Conservation (phyloP, 2,888 invertebrate genomes). For the Tinea trinotella region DNA sequence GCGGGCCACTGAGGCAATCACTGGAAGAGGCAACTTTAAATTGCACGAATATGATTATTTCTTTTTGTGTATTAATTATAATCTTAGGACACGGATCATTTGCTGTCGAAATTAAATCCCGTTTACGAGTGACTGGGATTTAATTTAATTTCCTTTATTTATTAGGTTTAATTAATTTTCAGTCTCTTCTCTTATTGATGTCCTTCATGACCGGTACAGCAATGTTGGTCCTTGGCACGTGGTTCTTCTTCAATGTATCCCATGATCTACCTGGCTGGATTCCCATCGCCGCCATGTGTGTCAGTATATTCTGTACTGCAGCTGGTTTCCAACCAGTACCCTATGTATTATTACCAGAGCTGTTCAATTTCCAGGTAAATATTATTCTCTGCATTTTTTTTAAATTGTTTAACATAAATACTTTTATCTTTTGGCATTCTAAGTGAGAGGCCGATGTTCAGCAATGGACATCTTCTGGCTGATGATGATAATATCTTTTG, state of each 20-base stretch:
- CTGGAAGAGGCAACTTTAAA: too few species aligned
- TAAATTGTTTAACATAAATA: not conserved
- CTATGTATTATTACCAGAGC: slow-evolving; percentile 21
- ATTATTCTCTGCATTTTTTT: not conserved
- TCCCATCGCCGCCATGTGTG: slow-evolving; percentile 20
- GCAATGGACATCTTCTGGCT: too few species aligned
- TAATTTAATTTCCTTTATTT: too few species aligned
- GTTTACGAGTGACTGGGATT: too few species aligned
- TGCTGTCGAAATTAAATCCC: too few species aligned
- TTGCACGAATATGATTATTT: too few species aligned
- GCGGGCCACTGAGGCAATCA: too few species aligned
- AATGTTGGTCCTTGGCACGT: slow-evolving; percentile 18
- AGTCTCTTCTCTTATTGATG: slow-evolving; percentile 19
- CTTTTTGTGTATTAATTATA: too few species aligned
- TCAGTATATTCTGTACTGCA: slow-evolving; percentile 20
- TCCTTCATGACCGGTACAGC: slow-evolving; percentile 19
- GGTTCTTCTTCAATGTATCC: slow-evolving; percentile 18
- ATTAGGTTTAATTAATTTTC: slow-evolving; percentile 12
- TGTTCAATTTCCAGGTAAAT: slow-evolving; percentile 21
- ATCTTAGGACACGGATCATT: too few species aligned
- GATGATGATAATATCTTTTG: too few species aligned
- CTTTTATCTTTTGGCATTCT: not conserved
- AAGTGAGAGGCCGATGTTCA: too few species aligned
- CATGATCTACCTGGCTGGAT: slow-evolving; percentile 20
- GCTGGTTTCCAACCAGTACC: slow-evolving; percentile 21